Base-by-base conservation (phyloP, 2,888 invertebrate genomes). In the Unio delphinus region DNA sequence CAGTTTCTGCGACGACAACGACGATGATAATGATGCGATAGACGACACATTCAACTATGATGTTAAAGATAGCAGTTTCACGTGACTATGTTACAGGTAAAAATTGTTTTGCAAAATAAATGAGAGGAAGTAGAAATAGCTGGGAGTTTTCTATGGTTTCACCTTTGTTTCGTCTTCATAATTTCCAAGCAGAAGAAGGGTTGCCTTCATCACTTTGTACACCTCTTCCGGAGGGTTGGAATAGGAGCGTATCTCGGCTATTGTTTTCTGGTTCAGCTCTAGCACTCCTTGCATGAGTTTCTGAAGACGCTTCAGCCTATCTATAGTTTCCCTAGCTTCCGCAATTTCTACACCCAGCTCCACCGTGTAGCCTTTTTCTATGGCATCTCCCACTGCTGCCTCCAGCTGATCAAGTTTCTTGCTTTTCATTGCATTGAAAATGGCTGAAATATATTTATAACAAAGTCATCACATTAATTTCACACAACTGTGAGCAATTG, bases 221-320 rank as follows among this genome's bases (percentile, higher is more conserved):
- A 87, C 85, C 20, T 76, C 77, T 11, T 73, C 68, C 8, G 84
- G 84, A 18, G 87, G 87, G 18, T 78, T 78, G 11, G 76, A 70
- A 72, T 85, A 87, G 56, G 83, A 81, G 11, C 83, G 70, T 63
- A 87, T 84, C 69, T 87, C 87, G 0, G 87, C 82, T 58, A 87
- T 83, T 3, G 85, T 85, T 26, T 80, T 75, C 72, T 87, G 84
- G 61, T 84, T 82, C 71, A 87, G 71, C 1, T 72, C 72, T 62
- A 75, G 67, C 30, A 79, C 77, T 18, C 69, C 72, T 61, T 80
- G 80, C 59, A 74, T 70, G 56, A 80, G 69, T 55, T 68, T 57
- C 54, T 73, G 68, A 15, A 80, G 70, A 54, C 75, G 73, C 28
- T 69, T 65, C 17, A 78, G 63, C 15, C 79, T 63, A 7, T 66